Evolutionary conservation across 2,888 invertebrate species (phyloP).

Genomic region (Neoscelio sp.): DNA sequence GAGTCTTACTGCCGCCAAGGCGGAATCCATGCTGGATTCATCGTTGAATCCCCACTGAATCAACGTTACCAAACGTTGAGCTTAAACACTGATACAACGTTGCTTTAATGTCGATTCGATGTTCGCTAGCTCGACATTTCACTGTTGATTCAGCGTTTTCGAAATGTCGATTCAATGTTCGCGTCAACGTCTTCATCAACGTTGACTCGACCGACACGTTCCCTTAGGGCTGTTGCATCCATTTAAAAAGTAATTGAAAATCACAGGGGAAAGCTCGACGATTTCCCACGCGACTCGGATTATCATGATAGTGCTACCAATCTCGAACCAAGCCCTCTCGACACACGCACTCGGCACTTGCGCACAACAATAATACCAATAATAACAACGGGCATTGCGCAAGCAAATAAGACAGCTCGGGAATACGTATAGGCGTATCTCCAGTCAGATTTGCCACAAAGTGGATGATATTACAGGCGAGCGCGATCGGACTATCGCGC

Average conservation of each 20-base stretch:
- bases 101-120: no score
- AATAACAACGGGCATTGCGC: constrained; percentile 45
- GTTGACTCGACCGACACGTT: no score
- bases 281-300: constrained; percentile 53
- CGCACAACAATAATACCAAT: constrained; percentile 53
- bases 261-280: constrained; percentile 33
- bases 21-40: no score
- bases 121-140: no score
- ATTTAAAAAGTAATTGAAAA: constrained; percentile 41
- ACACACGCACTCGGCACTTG: constrained; percentile 43
- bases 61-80: no score
- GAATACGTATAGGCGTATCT: constrained; percentile 25
- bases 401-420: constrained; percentile 38
- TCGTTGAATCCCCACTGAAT: no score
- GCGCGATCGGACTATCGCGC: constrained; percentile 35
- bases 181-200: no score
- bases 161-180: no score
- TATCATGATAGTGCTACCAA: constrained; percentile 44
- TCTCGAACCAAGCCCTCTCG: constrained; percentile 49
- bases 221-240: constrained; percentile 17
- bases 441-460: constrained; percentile 47
- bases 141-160: no score
- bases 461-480: constrained; percentile 48
- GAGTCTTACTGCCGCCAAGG: no score
- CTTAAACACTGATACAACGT: no score